Base-by-base conservation (phyloP, 2,113 vertebrate genomes). In the Psittacula cyanocephala region DNA sequence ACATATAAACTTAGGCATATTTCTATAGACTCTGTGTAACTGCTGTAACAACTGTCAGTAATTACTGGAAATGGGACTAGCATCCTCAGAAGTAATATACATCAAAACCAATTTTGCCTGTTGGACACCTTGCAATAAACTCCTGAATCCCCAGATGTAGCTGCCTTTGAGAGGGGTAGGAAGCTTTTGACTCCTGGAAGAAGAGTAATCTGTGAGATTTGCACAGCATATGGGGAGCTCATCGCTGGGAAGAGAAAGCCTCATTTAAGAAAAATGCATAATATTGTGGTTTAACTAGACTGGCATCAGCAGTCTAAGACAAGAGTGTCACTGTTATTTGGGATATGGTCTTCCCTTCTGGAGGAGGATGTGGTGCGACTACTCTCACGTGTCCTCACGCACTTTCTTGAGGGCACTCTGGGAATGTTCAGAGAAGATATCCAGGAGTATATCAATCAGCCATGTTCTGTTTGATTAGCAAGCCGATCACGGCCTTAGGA, bases 351-450 rank as follows among this genome's bases (percentile, higher is more conserved):
- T 11, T 81, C 14, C 12, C 10, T 17, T 50, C 28, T 53, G 39
- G 39, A 81, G 10, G 2, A 35, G 11, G 29, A n/a, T 50, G 20
- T 29, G 24, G 9, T 23, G 12, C 11, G 22, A 41, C 9, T 68
- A 4, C 0, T 0, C 10, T 35, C 17, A 12, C 11, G 50, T 12
- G 10, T 44, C 88, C 72, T 53, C 25, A 7, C 43, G 55, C 6
- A 43, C 7, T 72, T 31, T 60, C 46, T 75, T 28, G 37, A 28
- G 39, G 22, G 9, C 12, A 53, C 8, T 46, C 15, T 63, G 52
- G 19, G n/a, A 22, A n/a, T 59, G n/a, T 31, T 19, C 23, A 37
- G 31, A 35, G 50, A 8, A 2, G 14, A 60, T 71, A 39, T 20
- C 27, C 41, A 53, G 37, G 11, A 80, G 9, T 1, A 24, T 35